Percentiles rank a stretch among this genome's conserved stretches.
These are phyloP conservation scores for Amazona ochrocephala DNA, from an alignment of 2,797 vertebrate species.

Conservation along the genomic window DNA sequence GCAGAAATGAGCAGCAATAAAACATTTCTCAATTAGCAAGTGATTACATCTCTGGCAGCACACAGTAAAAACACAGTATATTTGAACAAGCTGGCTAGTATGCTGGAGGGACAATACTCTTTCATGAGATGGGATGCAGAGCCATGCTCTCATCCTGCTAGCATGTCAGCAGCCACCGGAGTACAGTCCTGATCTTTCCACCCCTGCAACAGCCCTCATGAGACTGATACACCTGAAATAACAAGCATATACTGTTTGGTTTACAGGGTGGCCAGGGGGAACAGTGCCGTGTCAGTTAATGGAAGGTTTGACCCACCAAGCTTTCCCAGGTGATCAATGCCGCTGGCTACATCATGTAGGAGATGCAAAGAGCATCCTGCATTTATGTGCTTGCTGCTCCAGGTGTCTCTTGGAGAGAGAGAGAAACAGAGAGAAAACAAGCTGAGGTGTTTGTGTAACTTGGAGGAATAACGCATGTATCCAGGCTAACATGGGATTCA, in stretches of 20 bases:
- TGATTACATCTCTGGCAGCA: background rate
- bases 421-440: background rate
- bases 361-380: background rate
- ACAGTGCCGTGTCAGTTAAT: accelerated
- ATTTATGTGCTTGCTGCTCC: background rate
- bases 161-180: accelerated
- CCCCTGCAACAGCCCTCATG: background rate
- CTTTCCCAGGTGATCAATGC: background rate
- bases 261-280: background rate
- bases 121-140: background rate
- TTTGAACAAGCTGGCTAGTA: background rate
- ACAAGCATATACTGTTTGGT: accelerated
- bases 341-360: background rate
- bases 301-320: background rate
- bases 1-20: background rate
- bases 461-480: accelerated
- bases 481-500: background rate
- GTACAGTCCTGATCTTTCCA: background rate
- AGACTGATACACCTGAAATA: background rate
- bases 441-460: background rate
- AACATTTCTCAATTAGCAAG: background rate
- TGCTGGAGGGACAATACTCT: background rate
- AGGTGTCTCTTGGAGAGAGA: background rate
- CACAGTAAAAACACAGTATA: background rate
- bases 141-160: background rate